Conservation (phyloP, 2,888 invertebrate genomes). For the Crossocerus cetratus region DNA sequence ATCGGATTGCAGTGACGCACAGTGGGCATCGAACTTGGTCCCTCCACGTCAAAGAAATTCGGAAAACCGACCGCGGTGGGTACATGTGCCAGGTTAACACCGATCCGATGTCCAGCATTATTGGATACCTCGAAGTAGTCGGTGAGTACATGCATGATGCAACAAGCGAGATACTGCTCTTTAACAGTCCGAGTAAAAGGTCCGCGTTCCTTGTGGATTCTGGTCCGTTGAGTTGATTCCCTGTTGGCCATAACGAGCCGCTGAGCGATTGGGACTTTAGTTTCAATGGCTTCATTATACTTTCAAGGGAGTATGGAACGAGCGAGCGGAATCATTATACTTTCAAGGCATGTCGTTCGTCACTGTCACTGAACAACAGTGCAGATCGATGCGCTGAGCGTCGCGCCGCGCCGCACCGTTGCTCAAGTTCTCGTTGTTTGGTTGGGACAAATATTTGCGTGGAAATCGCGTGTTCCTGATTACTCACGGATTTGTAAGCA, state of each 20-base stretch:
- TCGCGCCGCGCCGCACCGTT: not conserved
- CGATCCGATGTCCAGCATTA: slow-evolving; percentile 79
- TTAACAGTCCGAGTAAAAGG: not conserved
- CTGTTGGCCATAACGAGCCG: too few relatives aligned
- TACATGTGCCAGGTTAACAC: slow-evolving; percentile 78
- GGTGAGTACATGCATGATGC: slow-evolving; percentile 68
- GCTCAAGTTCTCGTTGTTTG: not conserved
- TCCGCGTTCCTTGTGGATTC: not conserved
- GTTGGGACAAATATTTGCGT: slow-evolving; percentile 43
- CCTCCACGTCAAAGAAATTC: slow-evolving; percentile 78
- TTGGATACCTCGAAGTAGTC: slow-evolving; percentile 78
- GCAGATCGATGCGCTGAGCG: not conserved
- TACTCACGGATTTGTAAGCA: slow-evolving; percentile 44
- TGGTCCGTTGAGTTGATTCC: too few relatives aligned
- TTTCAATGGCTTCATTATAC: too few relatives aligned
- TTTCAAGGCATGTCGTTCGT: too few relatives aligned
- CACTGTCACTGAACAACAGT: too few relatives aligned
- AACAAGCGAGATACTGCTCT: too few relatives aligned
- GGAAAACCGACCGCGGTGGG: slow-evolving; percentile 77
- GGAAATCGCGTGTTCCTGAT: slow-evolving; percentile 38
- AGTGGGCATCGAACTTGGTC: slow-evolving; percentile 78
- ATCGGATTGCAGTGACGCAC: slow-evolving; percentile 77
- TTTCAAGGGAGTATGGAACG: too few relatives aligned
- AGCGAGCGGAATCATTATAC: too few relatives aligned
- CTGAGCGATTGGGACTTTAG: too few relatives aligned